A percentile compares a stretch with the other conserved stretches of the same genome.
These are phyloP conservation scores for Sebastes cheni DNA, from an alignment of 2,797 vertebrate genomes.

Conservation along the genomic window DNA sequence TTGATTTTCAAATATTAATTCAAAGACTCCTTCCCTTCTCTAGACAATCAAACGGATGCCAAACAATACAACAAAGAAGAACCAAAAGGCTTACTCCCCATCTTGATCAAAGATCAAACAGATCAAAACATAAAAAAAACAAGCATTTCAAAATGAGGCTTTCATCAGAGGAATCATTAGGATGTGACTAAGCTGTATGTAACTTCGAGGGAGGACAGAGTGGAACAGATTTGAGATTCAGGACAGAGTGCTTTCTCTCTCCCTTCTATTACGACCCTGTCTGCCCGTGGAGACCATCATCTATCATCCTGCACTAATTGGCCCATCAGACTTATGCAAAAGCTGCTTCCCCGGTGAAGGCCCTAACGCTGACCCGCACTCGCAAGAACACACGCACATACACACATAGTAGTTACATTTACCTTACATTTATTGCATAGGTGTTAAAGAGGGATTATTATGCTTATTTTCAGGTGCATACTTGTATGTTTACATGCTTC, in stretches of 20 bases:
- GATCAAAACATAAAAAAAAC: slow-evolving; percentile 20
- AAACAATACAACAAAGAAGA: slow-evolving; percentile 32
- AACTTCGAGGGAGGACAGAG: slow-evolving; percentile 38
- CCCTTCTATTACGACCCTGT: slow-evolving; percentile 59
- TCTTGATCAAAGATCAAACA: slow-evolving; percentile 33
- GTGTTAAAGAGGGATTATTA: not conserved
- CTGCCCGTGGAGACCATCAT: slow-evolving; percentile 63
- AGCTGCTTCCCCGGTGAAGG: slow-evolving; percentile 49
- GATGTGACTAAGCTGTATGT: slow-evolving; percentile 18
- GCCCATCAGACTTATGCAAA: slow-evolving; percentile 70
- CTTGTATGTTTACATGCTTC: no score
- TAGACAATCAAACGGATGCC: slow-evolving; percentile 14
- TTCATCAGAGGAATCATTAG: slow-evolving; percentile 33
- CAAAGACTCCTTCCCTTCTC: not conserved
- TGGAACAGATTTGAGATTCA: slow-evolving; percentile 59
- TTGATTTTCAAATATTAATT: slow-evolving; percentile 28
- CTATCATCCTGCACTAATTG: slow-evolving; percentile 77
- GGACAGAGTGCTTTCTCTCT: slow-evolving; percentile 46
- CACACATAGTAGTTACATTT: slow-evolving; percentile 4
- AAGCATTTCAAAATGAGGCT: slow-evolving; percentile 25
- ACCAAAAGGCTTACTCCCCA: slow-evolving; percentile 6
- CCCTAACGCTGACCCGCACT: slow-evolving; percentile 29
- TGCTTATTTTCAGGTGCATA: no score
- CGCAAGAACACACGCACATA: not conserved
- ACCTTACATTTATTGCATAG: slow-evolving; percentile 22